Base-by-base conservation (phyloP, 2,888 invertebrate genomes). In the Empis stercorea region DNA sequence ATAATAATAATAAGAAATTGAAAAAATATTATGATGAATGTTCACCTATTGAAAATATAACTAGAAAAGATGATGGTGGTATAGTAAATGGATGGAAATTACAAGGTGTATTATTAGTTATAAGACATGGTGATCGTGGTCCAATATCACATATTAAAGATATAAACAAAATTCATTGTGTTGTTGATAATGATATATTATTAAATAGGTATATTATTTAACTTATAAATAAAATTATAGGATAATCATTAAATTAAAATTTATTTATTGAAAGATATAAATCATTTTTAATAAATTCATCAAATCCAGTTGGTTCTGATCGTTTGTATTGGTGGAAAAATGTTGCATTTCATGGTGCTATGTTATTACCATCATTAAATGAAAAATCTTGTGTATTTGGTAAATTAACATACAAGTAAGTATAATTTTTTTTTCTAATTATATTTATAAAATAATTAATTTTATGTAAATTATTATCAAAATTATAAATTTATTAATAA, bases 101-200 rank as follows among this genome's bases (percentile, higher is more conserved):
- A 32, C 68, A 68, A 51, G 67, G 66, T 13, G 76, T 86, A 3
- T 64, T 89, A 37, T 73, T 88, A 44, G 72, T 92, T 43, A 81
- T 88, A 5, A 74, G 94, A 14, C 94, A 94, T 63, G 94, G 91
- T 17, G 93, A 93, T 64, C 73, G 94, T 43, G 89, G 92, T 0
- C 87, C 93, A 0, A 73, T 94, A 52, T 83, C 87, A 10, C 86
- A 88, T 61, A 78, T 94, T 2, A 76, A 81, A 45, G 85, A 84
- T 49, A 82, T 87, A 36, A 80, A 83, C 44, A 76, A 76, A 45
- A 74, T 93, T 15, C 83, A 87, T 52, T 94, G 93, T 64, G 82
- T 82, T 37, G 72, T 67, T 23, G 60, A 61, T 15, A 59, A 65
- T 34, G 74, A 76, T 54, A 57, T 51, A 40, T 55, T 68, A 47